Percentiles rank a stretch among this genome's conserved stretches.
Conservation (phyloP, 2,797 vertebrate species). For the Acrossocheilus wenchowensis region DNA sequence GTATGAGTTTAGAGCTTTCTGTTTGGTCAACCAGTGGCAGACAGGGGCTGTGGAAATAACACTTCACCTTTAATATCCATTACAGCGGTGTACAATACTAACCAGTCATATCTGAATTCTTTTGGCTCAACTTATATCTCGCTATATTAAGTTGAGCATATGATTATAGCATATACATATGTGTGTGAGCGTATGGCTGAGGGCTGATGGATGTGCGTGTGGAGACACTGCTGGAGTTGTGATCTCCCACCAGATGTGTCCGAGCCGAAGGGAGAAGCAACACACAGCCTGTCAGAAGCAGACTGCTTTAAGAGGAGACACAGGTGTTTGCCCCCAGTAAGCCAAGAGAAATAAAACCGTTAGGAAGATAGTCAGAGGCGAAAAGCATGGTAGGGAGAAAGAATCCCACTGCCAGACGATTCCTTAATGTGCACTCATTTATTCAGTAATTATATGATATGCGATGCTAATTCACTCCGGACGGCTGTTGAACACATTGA, state of each 20-base stretch:
- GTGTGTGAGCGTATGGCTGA: constrained; percentile 44
- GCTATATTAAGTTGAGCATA: not conserved
- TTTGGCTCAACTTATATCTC: constrained; percentile 12
- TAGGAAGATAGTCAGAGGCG: constrained; percentile 42
- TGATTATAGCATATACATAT: constrained; percentile 30
- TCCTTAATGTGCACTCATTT: constrained; percentile 43
- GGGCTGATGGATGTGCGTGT: constrained; percentile 58
- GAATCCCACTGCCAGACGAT: constrained; percentile 29
- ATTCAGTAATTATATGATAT: constrained; percentile 41
- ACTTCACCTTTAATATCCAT: not conserved
- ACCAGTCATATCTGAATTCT: not conserved
- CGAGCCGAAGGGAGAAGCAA: constrained; percentile 59
- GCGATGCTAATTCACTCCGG: constrained; percentile 10
- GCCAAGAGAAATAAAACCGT: constrained; percentile 54
- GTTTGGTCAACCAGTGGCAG: not conserved
- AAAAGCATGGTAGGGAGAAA: not conserved
- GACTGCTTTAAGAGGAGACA: constrained; percentile 54
- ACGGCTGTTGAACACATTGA: not conserved
- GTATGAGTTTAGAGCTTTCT: not conserved
- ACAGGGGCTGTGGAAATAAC: not conserved
- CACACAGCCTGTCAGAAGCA: constrained; percentile 52
- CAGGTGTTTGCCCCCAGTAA: constrained; percentile 64
- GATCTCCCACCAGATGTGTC: constrained; percentile 64
- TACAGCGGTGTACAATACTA: not conserved
- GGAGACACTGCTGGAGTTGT: constrained; percentile 56